Evolutionary conservation across 1,140 invertebrate genomes (phyloP).

Genomic region (Lineus longissimus): DNA sequence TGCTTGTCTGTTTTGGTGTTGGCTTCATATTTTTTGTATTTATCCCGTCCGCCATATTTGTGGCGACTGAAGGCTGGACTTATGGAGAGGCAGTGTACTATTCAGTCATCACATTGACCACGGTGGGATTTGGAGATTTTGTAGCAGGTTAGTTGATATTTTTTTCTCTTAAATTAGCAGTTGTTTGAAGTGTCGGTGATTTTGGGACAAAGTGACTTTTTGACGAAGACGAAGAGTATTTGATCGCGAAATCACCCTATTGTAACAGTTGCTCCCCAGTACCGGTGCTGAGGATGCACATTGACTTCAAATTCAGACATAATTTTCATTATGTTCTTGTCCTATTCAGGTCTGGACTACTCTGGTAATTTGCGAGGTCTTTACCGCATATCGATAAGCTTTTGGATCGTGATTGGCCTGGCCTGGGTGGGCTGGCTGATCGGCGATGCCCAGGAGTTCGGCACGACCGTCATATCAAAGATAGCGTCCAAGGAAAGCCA

Average conservation of each 20-base stretch:
- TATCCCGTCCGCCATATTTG: conserved; percentile 13
- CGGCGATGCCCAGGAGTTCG: conserved; percentile 5
- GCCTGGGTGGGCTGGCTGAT: conserved; percentile 8
- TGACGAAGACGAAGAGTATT: no score
- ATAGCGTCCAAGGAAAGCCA: no score
- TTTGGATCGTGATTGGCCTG: conserved; percentile 14
- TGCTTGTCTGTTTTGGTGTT: no score
- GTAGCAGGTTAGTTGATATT: conserved; percentile 21
- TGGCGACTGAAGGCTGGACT: conserved; percentile 20
- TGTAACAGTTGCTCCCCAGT: conserved; percentile 16
- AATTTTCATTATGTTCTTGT: conserved; percentile 16
- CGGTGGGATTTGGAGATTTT: conserved; percentile 24
- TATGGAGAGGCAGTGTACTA: conserved; percentile 28
- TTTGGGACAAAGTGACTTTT: no score
- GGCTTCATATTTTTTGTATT: conserved; percentile 7
- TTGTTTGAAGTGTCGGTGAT: no score
- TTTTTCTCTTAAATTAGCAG: no score
- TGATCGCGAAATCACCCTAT: no score
- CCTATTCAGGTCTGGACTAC: neutral
- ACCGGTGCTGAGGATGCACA: no score
- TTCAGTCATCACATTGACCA: conserved; percentile 29
- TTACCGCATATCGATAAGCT: conserved; percentile 8
- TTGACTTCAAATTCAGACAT: conserved; percentile 18
- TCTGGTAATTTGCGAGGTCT: neutral
- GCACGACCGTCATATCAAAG: no score